phyloP scores from a whole-genome alignment of 2,888 invertebrate species.

The Papilio demoleus region DNA sequence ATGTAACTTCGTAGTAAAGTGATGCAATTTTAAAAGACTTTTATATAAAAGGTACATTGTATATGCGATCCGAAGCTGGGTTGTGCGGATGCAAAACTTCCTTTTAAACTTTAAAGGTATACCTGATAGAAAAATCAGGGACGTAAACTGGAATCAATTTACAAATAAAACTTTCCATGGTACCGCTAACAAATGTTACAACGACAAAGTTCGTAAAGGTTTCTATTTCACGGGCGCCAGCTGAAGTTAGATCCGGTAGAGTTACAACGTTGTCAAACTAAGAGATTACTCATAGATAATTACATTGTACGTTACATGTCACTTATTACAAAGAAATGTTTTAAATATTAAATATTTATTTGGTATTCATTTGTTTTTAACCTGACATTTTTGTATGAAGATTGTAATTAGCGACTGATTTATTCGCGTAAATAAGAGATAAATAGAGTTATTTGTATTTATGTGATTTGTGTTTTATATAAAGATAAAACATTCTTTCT shows the following conservation, averaged over 20 bases:
- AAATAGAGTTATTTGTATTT: too few relatives aligned
- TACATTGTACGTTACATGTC: too few relatives aligned
- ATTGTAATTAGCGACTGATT: too few relatives aligned
- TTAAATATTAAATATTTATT: background rate
- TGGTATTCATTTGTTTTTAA: background rate
- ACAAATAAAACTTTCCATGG: constrained; percentile 48
- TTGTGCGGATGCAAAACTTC: constrained; percentile 25
- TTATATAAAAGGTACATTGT: constrained; percentile 9
- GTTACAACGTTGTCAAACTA: constrained; percentile 47
- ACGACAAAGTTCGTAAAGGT: constrained; percentile 49
- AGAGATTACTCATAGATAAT: too few relatives aligned
- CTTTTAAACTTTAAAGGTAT: constrained; percentile 41
- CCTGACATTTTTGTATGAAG: too few relatives aligned
- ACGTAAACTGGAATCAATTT: constrained; percentile 42
- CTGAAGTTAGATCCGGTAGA: constrained; percentile 42
- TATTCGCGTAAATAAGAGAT: too few relatives aligned
- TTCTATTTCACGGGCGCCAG: constrained; percentile 48
- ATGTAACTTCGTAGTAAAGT: background rate
- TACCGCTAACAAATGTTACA: constrained; percentile 43
- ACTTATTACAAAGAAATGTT: too few relatives aligned
- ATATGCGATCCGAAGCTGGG: constrained; percentile 15
- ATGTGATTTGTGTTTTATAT: too few relatives aligned
- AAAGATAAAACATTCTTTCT: too few relatives aligned
- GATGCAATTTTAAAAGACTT: background rate
- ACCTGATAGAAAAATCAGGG: constrained; percentile 41